phyloP scores from a whole-genome alignment of 2,888 invertebrate species.

The Chironomus tentans region DNA sequence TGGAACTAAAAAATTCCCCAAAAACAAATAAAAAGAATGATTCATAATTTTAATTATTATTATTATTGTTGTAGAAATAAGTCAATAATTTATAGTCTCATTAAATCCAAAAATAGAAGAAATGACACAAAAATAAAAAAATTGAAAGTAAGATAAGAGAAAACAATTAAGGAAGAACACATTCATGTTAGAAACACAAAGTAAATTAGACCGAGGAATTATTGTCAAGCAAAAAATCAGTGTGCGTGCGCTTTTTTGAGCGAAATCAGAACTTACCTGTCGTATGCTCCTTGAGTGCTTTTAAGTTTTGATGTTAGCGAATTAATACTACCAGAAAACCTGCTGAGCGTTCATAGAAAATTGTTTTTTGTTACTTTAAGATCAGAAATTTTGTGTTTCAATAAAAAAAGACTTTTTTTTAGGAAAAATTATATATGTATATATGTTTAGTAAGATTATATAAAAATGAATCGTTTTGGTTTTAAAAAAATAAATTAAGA shows the following conservation, averaged over 20 bases:
- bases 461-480: neutral
- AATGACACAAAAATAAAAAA: no score
- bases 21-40: neutral
- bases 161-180: neutral
- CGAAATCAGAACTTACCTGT: slow-evolving; percentile 35
- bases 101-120: no score
- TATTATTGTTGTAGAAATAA: no score
- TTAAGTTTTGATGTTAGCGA: slow-evolving; percentile 43
- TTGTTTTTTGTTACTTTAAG: neutral
- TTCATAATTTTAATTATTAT: no score
- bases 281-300: slow-evolving; percentile 41
- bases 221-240: neutral
- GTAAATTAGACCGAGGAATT: neutral
- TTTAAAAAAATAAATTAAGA: neutral
- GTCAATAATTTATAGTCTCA: no score
- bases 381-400: neutral
- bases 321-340: slow-evolving; percentile 42
- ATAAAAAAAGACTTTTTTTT: neutral
- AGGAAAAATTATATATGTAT: no score
- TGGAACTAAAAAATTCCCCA: slow-evolving; percentile 7
- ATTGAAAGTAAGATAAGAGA: no score
- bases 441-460: neutral
- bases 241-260: neutral
- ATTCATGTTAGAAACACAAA: neutral
- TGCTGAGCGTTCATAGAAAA: slow-evolving; percentile 29